Base-by-base conservation (phyloP, 2,113 vertebrate species). In the Neomonachus schauinslandi region DNA sequence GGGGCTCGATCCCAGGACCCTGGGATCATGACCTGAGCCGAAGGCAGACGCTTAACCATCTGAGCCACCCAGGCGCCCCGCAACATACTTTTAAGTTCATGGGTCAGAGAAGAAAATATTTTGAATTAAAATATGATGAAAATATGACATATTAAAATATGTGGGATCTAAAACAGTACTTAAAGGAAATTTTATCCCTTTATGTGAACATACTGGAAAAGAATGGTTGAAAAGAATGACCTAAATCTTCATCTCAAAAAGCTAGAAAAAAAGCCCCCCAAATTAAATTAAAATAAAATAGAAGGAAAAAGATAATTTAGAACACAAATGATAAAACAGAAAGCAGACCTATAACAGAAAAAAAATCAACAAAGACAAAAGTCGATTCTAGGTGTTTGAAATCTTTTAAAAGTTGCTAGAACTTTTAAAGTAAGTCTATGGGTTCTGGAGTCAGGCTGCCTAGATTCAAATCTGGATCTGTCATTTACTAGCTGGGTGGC, bases 101-200 rank as follows among this genome's bases (percentile, higher is more conserved):
- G 51, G 19, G 16, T 55, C 87, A 91, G 69, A 82, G 49, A 82
- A 59, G 33, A 95, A 86, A 61, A 69, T 57, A 83, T 57, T 86
- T 93, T 96, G 42, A 91, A 53, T 77, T 76, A 91, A 69, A 93
- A 91, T 63, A 71, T 46, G 79, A 59, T 91, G n/a, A 88, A 87
- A 88, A 82, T 89, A 67, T 26, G 33, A 57, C 26, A 59, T 12
- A 89, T 67, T 31, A 59, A 28, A 72, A 53, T 83, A 26, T 69
- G 7, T 71, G 19, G 22, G 4, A 22, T 63, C 18, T 53, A 82
- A 94, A 94, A 46, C 21, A 80, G 4, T 84, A 46, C 21, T 91
- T 26, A 80, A 63, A 36, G 21, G 11, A 53, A 93, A 79, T 84
- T 46, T 31, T 81, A n/a, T n/a, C 7, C 5, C 7, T 76, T 49